Base-by-base conservation (phyloP, 37 sponge, comb jelly and placozoan species). In the Eunapius fragilis region DNA sequence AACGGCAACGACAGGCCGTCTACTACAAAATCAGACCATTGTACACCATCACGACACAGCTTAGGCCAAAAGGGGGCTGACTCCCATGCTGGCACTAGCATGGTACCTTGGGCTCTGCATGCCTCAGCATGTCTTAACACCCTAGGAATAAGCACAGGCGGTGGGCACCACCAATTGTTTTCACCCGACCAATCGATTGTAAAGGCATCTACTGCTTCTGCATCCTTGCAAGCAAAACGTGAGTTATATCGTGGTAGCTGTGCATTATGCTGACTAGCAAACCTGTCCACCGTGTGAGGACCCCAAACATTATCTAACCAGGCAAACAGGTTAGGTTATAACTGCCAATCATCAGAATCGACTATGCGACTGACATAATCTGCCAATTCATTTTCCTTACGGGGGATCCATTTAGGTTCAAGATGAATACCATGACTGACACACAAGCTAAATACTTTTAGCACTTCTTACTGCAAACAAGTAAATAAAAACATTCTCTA, bases 261-360 rank as follows among this genome's bases (percentile, higher is more conserved):
- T 41, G 6, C 41, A 41, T 77, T 85, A 67, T 85, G 22, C 11
- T 31, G 25, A 58, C n/a, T n/a, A n/a, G n/a, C n/a, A n/a, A n/a
- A n/a, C n/a, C n/a, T n/a, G n/a, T n/a, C n/a, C n/a, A n/a, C n/a
- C 32, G 87, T 86, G 58, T 86, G 87, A 13, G 87, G 87, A 58
- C 80, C 87, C 87, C 80, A 86, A 12, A 36, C 0, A 10, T 28
- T n/a, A 70, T 86, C 80, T 47, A 86, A 28, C 25, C 47, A 27
- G 17, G 13, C 25, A 32, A 80, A 86, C 27, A 71, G 27, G 14
- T 13, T 22, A 35, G 70, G 87, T 26, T 69, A 31, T 37, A 86
- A 25, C 50, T 27, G 19, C 87, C 80, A 86, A 37, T 86, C 87
- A 41, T 86, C 80, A 12, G 35, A 71, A 73, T 86, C 87, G 26